Conservation (phyloP, 1,140 invertebrate species). For the Medauroidea extradentata region DNA sequence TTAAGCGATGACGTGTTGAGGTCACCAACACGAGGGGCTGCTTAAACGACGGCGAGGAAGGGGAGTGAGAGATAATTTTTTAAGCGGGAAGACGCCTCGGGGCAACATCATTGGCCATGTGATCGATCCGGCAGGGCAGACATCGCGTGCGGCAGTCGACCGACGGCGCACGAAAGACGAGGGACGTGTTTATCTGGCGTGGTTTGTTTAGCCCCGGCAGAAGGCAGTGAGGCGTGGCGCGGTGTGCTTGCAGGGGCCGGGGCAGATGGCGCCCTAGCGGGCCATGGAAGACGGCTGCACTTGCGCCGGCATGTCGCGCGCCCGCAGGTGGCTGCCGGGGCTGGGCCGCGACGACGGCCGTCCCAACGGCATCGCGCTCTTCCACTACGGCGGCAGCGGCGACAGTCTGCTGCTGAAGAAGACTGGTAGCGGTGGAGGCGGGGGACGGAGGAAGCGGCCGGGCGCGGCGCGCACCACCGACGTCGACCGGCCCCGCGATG, state of each 20-base stretch:
- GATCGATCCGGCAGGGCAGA: no score
- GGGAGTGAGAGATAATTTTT: no score
- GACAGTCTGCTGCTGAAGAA: background rate
- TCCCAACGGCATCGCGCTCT: slow-evolving; percentile 2
- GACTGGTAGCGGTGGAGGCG: background rate
- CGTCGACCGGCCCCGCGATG: background rate
- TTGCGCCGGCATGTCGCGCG: background rate
- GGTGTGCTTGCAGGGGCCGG: background rate
- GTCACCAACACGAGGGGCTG: no score
- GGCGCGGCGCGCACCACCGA: background rate
- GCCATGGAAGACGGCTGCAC: background rate
- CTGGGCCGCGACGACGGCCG: background rate
- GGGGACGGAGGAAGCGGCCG: background rate
- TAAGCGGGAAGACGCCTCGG: no score
- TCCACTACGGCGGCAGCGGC: slow-evolving; percentile 1
- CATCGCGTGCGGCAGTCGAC: no score
- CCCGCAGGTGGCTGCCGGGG: background rate
- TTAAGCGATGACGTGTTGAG: no score
- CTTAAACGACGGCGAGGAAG: no score
- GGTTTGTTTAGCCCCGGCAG: no score
- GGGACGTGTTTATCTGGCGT: no score
- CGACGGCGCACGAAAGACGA: no score
- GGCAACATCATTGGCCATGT: no score
- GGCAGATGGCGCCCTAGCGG: background rate
- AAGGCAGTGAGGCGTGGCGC: no score